Evolutionary conservation across 2,113 vertebrate genomes (phyloP), one percentile per base, ranked within the genome.

Genomic region (Triplophysa rosa): DNA sequence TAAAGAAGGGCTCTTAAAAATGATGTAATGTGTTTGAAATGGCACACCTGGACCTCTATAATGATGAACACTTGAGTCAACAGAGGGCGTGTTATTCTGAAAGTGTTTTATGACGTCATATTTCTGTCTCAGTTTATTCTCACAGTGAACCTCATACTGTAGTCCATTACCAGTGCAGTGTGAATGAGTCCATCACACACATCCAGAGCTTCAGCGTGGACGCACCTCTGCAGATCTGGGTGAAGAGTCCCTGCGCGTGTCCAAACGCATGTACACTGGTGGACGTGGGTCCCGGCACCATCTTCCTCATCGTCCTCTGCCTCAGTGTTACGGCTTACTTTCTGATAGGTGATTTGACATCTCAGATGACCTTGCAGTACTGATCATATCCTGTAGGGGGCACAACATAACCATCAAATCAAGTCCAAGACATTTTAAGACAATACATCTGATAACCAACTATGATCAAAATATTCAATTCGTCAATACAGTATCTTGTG

Each of bases 181-280:
- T 88, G 10, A 82, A 88, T 11, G 80, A 13, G 63, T 85, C 88
- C 5, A 2, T 78, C 0, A 87, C 88, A 7, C 59, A 80, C 73
- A 84, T 84, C 45, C 86, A 21, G 63, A 80, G 64, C 13, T 69
- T 90, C 4, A 52, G 77, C 9, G 1, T 19, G 0, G 54, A 83
- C 26, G 70, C 77, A 33, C 84, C 80, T 23, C 84, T 94, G 84
- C 86, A 93, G 78, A 86, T 93, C 65, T 90, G 89, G 82, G 91
- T 93, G 73, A 87, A 91, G 26, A 93, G 89, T 58, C 91, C 89
- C 23, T 94, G 92, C 79, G 92, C 88, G 0, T 94, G 92, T 83
- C 89, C 90, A 0, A 91, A 90, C 7, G 81, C 87, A 72, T 93
- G 92, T 8, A 62, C 82, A 9, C 78, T 87, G 12, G 89, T 89